A percentile compares a stretch with the other conserved stretches of the same genome.
Conservation (phyloP, 2,888 invertebrate genomes). For the Ochlodes sylvanus region DNA sequence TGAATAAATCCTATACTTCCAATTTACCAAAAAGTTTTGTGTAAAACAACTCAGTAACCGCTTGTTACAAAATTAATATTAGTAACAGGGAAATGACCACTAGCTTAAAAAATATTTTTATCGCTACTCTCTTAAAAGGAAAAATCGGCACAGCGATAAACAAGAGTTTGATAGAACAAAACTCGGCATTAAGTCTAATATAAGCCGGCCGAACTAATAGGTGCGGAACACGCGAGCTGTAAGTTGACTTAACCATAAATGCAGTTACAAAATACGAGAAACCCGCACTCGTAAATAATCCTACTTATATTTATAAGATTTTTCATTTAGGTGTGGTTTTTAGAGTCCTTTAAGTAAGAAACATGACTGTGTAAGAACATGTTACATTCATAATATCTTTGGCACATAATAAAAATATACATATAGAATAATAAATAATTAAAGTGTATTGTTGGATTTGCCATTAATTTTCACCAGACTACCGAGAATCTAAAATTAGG, state of each 20-base stretch:
- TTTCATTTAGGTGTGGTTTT: too few relatives aligned
- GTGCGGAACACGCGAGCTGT: slow-evolving; percentile 22
- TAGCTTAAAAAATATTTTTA: background rate
- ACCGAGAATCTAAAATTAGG: too few relatives aligned
- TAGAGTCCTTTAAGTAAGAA: too few relatives aligned
- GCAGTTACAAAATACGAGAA: background rate
- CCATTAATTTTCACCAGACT: too few relatives aligned
- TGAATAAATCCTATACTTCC: too few relatives aligned
- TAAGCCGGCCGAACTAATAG: slow-evolving; percentile 26
- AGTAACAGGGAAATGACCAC: background rate
- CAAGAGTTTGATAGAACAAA: slow-evolving; percentile 29
- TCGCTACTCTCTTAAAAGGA: slow-evolving; percentile 3
- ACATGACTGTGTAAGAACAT: too few relatives aligned
- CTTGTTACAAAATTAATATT: background rate
- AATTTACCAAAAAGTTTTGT: too few relatives aligned
- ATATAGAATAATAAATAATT: too few relatives aligned
- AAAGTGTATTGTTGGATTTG: too few relatives aligned
- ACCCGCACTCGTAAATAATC: background rate
- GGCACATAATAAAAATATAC: too few relatives aligned
- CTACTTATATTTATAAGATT: too few relatives aligned
- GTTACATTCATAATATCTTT: too few relatives aligned
- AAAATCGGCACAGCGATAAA: slow-evolving; percentile 33
- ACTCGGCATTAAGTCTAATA: slow-evolving; percentile 24
- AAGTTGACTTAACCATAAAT: slow-evolving; percentile 8
- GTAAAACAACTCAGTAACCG: background rate